Evolutionary conservation across 2,113 vertebrate genomes (phyloP).

Genomic region (Anhinga anhinga): DNA sequence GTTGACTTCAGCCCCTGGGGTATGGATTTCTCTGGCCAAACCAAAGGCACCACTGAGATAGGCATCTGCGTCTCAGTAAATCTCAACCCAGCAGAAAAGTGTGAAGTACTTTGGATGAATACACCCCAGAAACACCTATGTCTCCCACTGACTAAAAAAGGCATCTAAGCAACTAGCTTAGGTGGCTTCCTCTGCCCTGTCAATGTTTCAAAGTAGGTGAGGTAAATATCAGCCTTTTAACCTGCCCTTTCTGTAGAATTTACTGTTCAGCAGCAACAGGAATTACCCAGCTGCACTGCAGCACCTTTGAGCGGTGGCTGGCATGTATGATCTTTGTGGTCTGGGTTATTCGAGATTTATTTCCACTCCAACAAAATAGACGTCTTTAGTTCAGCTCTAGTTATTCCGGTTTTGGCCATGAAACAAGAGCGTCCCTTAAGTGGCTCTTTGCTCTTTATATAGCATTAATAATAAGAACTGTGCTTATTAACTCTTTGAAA

Average conservation of each 20-base stretch:
- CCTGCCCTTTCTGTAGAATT: not conserved
- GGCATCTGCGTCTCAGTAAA: not conserved
- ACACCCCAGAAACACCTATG: not conserved
- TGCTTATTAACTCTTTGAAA: not conserved
- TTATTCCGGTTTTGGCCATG: not conserved
- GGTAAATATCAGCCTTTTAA: not conserved
- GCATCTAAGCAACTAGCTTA: not conserved
- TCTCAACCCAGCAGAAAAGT: not conserved
- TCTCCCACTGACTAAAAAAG: not conserved
- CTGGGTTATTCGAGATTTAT: not conserved
- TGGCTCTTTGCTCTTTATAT: not conserved
- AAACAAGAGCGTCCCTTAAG: not conserved
- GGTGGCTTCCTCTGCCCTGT: not conserved
- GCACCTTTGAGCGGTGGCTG: not conserved
- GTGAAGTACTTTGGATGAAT: not conserved
- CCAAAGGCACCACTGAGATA: rapidly evolving
- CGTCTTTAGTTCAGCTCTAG: not conserved
- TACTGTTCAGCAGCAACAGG: not conserved
- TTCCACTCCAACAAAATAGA: not conserved
- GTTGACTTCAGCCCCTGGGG: not conserved
- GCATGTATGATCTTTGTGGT: not conserved
- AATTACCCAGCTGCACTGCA: not conserved
- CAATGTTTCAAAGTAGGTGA: not conserved
- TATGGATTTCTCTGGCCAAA: not conserved
- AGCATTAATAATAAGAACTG: not conserved